Percentiles rank a stretch among this genome's conserved stretches.
Evolutionary conservation across 2,797 vertebrate species (phyloP).

Genomic region (Eidolon dupreanum): DNA sequence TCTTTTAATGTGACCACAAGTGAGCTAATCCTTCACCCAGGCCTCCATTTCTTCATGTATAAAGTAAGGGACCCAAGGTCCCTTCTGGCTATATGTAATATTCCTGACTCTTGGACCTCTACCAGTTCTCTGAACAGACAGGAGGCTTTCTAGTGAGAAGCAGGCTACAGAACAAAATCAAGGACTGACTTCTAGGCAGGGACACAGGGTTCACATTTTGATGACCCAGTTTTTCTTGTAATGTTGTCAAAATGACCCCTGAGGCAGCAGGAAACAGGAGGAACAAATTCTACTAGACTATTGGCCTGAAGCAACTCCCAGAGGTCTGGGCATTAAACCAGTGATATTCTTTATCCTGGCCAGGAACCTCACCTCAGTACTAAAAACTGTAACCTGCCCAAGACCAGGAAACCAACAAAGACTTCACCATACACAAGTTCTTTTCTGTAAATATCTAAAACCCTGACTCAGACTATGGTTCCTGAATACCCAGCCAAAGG

Average conservation of each 20-base stretch:
- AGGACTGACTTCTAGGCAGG: slow-evolving; percentile 43
- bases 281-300: slow-evolving; percentile 2
- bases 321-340: background rate
- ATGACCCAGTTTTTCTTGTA: slow-evolving; percentile 60
- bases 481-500: background rate
- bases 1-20: background rate
- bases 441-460: background rate
- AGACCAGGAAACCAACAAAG: background rate
- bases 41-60: background rate
- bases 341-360: background rate
- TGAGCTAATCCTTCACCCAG: background rate
- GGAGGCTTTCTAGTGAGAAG: slow-evolving; percentile 41
- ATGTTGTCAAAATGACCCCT: slow-evolving; percentile 55
- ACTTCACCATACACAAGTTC: background rate
- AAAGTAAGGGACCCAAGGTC: background rate
- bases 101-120: background rate
- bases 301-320: background rate
- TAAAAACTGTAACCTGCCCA: background rate
- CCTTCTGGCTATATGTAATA: background rate
- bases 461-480: background rate
- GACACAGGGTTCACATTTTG: slow-evolving; percentile 61
- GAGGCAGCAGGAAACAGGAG: slow-evolving; percentile 39
- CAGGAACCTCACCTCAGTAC: background rate
- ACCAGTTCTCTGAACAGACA: background rate
- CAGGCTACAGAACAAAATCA: slow-evolving; percentile 39